Conservation (phyloP, 2,113 vertebrate genomes). For the Eretmochelys imbricata region DNA sequence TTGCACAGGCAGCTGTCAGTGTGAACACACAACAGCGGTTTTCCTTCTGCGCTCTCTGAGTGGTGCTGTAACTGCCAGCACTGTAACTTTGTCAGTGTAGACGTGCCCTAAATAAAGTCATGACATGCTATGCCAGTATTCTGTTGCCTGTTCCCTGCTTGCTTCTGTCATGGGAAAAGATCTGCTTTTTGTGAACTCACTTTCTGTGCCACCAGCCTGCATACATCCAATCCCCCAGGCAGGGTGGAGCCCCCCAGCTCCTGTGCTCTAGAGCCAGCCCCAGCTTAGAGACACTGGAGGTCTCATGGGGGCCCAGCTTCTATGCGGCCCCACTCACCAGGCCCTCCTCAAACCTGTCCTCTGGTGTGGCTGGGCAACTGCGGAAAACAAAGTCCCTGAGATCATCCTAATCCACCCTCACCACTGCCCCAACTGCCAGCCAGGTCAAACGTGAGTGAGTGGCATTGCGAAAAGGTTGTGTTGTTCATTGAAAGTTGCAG, state of each 20-base stretch:
- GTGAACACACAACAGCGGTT: no score
- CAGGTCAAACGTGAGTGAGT: no score
- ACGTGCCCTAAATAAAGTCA: conserved; percentile 20
- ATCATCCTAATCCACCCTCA: neutral
- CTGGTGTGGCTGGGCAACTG: neutral
- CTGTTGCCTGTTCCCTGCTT: neutral
- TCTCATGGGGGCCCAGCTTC: neutral
- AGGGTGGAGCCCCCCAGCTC: neutral
- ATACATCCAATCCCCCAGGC: neutral
- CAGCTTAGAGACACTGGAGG: neutral
- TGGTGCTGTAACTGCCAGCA: no score
- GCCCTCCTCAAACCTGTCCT: neutral
- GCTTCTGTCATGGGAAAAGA: neutral
- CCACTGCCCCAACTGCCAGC: neutral
- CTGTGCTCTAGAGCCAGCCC: neutral
- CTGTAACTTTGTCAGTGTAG: no score
- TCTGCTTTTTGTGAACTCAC: neutral
- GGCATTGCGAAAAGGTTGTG: neutral
- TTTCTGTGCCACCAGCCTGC: neutral
- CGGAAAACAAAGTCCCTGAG: neutral
- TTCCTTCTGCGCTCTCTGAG: no score
- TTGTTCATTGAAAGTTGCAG: neutral
- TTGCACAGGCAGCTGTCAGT: no score
- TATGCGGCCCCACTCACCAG: neutral
- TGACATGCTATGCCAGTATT: neutral